phyloP scores from a whole-genome alignment of 2,888 invertebrate species.

The Lasioglossum calceatum region DNA sequence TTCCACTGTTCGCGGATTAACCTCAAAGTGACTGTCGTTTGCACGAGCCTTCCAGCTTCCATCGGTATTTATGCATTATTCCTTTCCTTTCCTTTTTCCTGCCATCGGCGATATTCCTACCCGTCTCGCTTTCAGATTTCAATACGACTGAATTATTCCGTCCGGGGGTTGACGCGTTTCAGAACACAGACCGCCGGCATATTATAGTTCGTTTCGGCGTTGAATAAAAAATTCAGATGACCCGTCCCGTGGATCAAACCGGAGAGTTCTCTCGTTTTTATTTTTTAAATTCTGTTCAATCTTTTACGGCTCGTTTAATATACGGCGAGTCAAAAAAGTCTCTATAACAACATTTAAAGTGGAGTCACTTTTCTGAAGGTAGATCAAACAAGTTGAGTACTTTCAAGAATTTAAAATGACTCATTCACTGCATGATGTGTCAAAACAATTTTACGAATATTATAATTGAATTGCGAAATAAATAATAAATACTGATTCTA shows the following conservation, averaged over 20 bases:
- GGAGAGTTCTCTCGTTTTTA: background rate
- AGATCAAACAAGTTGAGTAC: background rate
- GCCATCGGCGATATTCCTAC: background rate
- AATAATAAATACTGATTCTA: background rate
- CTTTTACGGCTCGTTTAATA: background rate
- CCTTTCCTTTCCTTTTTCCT: background rate
- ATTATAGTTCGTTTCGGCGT: background rate
- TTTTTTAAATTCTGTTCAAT: background rate
- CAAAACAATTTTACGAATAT: background rate
- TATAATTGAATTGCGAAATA: background rate
- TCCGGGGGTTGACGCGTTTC: slow-evolving; percentile 11
- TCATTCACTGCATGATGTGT: background rate
- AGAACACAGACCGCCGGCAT: background rate
- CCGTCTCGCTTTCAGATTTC: slow-evolving; percentile 29
- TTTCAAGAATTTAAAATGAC: background rate
- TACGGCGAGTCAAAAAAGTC: too few relatives aligned
- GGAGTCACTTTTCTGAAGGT: background rate
- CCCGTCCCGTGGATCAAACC: background rate
- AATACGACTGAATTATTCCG: slow-evolving; percentile 40
- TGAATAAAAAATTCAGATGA: slow-evolving; percentile 24
- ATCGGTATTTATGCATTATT: slow-evolving; percentile 49
- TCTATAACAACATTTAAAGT: background rate
- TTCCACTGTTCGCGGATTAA: slow-evolving; percentile 44
- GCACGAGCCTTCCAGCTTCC: slow-evolving; percentile 23
- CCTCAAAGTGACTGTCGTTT: slow-evolving; percentile 45